These are phyloP conservation scores for Chaetophractus vellerosus DNA, from an alignment of 2,797 vertebrate genomes.

Conservation along the genomic window DNA sequence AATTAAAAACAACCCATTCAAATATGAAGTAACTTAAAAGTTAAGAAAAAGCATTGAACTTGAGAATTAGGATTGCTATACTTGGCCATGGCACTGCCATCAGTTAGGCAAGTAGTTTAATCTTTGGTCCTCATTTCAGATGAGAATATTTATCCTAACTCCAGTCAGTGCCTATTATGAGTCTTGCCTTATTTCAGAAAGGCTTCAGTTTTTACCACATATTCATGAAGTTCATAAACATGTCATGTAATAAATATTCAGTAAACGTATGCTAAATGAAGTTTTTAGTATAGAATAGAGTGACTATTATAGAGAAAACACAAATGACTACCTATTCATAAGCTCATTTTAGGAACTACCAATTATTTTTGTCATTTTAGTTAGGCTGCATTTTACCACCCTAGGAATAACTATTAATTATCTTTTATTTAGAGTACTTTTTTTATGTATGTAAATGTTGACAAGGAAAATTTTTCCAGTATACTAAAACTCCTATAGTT, in stretches of 20 bases:
- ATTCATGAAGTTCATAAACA: background rate
- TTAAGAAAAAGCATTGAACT: conserved; percentile 11
- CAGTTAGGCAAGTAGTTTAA: background rate
- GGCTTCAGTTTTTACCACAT: background rate
- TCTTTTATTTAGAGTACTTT: background rate
- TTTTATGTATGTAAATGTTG: conserved; percentile 39
- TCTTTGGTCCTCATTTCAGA: conserved; percentile 37
- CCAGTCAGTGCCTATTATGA: background rate
- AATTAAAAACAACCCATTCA: background rate
- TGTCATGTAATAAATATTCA: background rate
- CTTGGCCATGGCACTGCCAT: conserved; percentile 29
- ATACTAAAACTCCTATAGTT: background rate
- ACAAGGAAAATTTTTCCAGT: conserved; percentile 26
- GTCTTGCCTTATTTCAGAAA: background rate
- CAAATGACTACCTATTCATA: background rate
- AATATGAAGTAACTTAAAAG: background rate
- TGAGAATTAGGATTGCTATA: background rate
- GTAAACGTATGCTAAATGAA: conserved; percentile 1
- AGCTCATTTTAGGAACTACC: conserved; percentile 44
- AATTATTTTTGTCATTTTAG: conserved; percentile 22
- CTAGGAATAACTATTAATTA: background rate
- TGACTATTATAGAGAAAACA: conserved; percentile 13
- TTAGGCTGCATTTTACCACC: conserved; percentile 25
- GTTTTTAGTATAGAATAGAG: conserved; percentile 17
- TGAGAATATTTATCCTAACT: conserved; percentile 16